Percentiles rank a stretch among this genome's conserved stretches.
Evolutionary conservation across 23 tunicate species (phyloP).

Genomic region (Trididemnum nubilum): DNA sequence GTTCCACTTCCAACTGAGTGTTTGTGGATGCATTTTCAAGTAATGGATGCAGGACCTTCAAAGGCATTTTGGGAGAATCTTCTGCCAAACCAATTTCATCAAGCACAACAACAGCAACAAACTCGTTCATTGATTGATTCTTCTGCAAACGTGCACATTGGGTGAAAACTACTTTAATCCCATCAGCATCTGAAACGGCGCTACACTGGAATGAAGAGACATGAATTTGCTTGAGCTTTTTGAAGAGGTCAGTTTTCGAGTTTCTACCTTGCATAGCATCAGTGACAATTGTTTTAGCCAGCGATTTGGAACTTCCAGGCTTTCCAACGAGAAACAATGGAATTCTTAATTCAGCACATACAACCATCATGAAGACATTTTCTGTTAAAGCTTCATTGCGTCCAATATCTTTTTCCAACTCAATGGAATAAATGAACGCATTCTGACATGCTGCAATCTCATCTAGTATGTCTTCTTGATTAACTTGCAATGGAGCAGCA

Average conservation of each 20-base stretch:
- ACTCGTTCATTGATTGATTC: slow-evolving; percentile 34
- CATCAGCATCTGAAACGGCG: slow-evolving; percentile 64
- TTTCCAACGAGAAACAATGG: slow-evolving; percentile 75
- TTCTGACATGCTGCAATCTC: slow-evolving; percentile 70
- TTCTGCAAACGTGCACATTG: slow-evolving; percentile 65
- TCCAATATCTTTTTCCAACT: slow-evolving; percentile 51
- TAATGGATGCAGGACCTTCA: slow-evolving; percentile 68
- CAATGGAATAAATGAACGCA: slow-evolving; percentile 33
- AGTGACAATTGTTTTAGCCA: slow-evolving; percentile 68
- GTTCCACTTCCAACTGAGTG: slow-evolving; percentile 11
- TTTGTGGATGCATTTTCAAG: slow-evolving; percentile 60
- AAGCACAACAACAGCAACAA: slow-evolving; percentile 66
- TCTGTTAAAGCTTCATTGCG: slow-evolving; percentile 67
- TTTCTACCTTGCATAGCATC: slow-evolving; percentile 59
- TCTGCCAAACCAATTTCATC: slow-evolving; percentile 85
- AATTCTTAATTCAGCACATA: slow-evolving; percentile 65
- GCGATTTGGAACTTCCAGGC: slow-evolving; percentile 74
- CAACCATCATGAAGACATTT: slow-evolving; percentile 63
- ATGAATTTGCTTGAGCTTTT: slow-evolving; percentile 56
- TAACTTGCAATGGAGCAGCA: not conserved
- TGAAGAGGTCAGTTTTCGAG: slow-evolving; percentile 38
- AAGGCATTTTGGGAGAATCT: slow-evolving; percentile 80
- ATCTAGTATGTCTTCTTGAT: slow-evolving; percentile 9
- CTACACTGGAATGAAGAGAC: slow-evolving; percentile 75
- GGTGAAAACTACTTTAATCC: slow-evolving; percentile 60